Conservation (phyloP, 2,797 vertebrate genomes). For the Rousettus madagascariensis region DNA sequence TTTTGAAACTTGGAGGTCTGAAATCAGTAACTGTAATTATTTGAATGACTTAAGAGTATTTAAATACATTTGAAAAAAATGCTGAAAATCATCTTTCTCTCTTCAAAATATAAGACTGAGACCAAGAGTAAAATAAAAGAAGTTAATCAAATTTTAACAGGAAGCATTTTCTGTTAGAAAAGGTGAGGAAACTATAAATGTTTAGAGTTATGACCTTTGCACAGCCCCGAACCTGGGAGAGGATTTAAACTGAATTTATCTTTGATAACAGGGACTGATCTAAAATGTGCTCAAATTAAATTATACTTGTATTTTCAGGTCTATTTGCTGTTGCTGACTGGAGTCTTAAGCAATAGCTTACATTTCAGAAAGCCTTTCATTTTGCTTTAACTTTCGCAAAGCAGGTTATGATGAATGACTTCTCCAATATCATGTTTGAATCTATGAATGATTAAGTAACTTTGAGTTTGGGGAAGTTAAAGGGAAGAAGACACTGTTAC, state of each 20-base stretch:
- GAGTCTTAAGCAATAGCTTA: constrained; percentile 34
- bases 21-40: constrained; percentile 64
- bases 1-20: constrained; percentile 40
- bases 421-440: constrained; percentile 54
- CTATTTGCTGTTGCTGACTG: constrained; percentile 52
- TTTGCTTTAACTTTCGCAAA: constrained; percentile 79
- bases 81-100: constrained; percentile 26
- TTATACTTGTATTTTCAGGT: constrained; percentile 40
- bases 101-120: constrained; percentile 28
- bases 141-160: constrained; percentile 21
- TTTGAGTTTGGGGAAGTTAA: constrained; percentile 62
- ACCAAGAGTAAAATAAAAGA: constrained; percentile 22
- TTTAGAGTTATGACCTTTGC: constrained; percentile 1
- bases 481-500: constrained; percentile 79
- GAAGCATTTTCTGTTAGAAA: constrained; percentile 29
- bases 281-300: constrained; percentile 44
- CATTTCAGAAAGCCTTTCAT: constrained; percentile 73
- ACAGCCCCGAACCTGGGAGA: constrained; percentile 32
- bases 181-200: background rate
- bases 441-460: constrained; percentile 42
- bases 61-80: constrained; percentile 47
- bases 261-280: constrained; percentile 40
- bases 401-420: constrained; percentile 65
- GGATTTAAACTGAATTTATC: constrained; percentile 49
- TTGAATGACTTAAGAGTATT: constrained; percentile 42